A percentile compares a stretch with the other conserved stretches of the same genome.
Conservation (phyloP, 2,888 invertebrate genomes). For the Physocephala rufipes region DNA sequence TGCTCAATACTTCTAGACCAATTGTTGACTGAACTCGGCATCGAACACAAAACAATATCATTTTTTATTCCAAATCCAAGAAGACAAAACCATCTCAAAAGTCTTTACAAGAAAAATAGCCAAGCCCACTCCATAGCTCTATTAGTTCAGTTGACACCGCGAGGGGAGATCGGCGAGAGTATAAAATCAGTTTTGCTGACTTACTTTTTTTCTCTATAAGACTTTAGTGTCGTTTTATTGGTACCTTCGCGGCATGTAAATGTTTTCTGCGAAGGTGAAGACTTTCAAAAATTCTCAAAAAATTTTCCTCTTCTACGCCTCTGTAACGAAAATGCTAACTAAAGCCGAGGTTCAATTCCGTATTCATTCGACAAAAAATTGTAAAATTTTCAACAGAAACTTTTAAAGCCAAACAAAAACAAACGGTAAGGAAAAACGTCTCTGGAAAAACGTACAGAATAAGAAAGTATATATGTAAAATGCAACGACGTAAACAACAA, state of each 20-base stretch:
- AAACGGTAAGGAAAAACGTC: neutral
- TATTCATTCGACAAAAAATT: neutral
- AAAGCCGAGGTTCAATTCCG: slow-evolving; percentile 27
- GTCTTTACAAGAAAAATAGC: neutral
- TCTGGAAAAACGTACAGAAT: neutral
- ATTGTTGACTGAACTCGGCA: neutral
- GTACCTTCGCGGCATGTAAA: no score
- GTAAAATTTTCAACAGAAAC: neutral
- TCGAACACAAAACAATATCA: neutral
- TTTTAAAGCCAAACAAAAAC: neutral
- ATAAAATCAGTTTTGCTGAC: no score
- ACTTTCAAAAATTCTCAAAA: no score
- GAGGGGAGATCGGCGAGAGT: neutral
- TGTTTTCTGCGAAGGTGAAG: no score
- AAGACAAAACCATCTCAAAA: no score
- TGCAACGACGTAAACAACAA: neutral
- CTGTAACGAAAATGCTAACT: neutral
- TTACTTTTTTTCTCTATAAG: no score
- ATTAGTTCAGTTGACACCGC: neutral
- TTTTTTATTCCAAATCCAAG: neutral
- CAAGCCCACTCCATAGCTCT: neutral
- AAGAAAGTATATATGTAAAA: neutral
- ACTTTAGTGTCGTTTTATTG: no score
- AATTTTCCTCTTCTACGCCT: neutral
- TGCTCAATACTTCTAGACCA: neutral